Conservation (phyloP, 2,113 vertebrate genomes). For the Myrmecobius fasciatus region DNA sequence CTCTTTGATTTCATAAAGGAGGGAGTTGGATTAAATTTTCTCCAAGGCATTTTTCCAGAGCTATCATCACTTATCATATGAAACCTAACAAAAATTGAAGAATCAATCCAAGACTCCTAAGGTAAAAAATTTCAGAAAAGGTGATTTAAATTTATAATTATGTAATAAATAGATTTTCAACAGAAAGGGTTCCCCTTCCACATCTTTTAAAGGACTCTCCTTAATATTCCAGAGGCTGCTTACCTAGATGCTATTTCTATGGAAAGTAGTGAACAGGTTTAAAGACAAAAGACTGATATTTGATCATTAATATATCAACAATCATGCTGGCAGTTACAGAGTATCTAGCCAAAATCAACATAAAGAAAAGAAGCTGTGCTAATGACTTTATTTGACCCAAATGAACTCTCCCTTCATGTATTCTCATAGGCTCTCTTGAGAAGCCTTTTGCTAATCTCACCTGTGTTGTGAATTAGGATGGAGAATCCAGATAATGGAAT, state of each 20-base stretch:
- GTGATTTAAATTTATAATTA: background rate
- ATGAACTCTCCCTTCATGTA: background rate
- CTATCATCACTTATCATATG: background rate
- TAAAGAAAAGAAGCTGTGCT: background rate
- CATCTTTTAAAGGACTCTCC: background rate
- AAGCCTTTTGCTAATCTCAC: background rate
- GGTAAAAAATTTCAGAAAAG: background rate
- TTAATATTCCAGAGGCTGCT: background rate
- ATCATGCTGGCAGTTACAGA: background rate
- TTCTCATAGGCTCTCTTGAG: background rate
- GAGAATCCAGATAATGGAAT: constrained; percentile 6
- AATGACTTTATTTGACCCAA: background rate
- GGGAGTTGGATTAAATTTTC: background rate
- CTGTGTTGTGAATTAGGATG: background rate
- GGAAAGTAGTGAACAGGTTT: background rate
- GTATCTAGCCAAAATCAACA: background rate
- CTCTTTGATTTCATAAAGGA: background rate
- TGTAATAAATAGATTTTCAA: background rate
- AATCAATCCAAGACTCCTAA: background rate
- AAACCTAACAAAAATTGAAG: background rate
- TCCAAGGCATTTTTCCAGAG: background rate
- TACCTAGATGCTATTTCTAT: background rate
- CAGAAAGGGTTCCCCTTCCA: background rate
- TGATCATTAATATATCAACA: background rate
- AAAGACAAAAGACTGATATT: background rate